Percentiles rank a stretch among this genome's conserved stretches.
Evolutionary conservation across 2,888 invertebrate species (phyloP).

Genomic region (Gandaritis pyraliata): DNA sequence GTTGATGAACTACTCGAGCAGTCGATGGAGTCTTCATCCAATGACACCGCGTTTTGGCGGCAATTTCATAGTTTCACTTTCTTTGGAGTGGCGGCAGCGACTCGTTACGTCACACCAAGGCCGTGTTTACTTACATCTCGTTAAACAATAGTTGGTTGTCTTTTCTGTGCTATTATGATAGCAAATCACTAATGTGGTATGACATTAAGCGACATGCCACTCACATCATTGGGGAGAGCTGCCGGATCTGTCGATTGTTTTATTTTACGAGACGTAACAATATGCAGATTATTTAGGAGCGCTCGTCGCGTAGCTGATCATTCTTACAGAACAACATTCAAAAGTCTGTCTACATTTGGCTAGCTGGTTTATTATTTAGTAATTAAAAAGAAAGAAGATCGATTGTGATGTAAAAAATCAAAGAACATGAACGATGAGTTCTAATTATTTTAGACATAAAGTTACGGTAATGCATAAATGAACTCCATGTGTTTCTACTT

Average conservation of each 20-base stretch:
- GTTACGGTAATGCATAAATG: conserved; percentile 29
- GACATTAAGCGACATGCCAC: conserved; percentile 35
- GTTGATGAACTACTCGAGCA: conserved; percentile 63
- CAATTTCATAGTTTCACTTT: conserved; percentile 74
- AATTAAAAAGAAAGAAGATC: background rate
- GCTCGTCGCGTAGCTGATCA: conserved; percentile 31
- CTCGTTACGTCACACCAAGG: conserved; percentile 64
- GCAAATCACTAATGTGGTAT: conserved; percentile 55
- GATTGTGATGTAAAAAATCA: conserved; percentile 8
- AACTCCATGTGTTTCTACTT: conserved; percentile 30
- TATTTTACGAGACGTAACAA: conserved; percentile 65
- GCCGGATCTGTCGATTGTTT: conserved; percentile 60
- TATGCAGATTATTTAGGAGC: conserved; percentile 54
- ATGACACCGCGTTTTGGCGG: conserved; percentile 60
- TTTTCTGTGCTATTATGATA: conserved; percentile 53
- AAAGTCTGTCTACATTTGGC: background rate
- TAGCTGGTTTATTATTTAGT: background rate
- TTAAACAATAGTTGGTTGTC: conserved; percentile 44
- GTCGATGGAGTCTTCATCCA: conserved; percentile 55
- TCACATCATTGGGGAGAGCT: conserved; percentile 48
- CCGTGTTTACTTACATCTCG: conserved; percentile 55
- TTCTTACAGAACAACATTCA: background rate
- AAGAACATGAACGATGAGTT: conserved; percentile 24
- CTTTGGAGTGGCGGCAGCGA: conserved; percentile 45
- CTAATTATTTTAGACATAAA: conserved; percentile 39